phyloP scores from a whole-genome alignment of 2,113 vertebrate genomes.

The Anhinga rufa region DNA sequence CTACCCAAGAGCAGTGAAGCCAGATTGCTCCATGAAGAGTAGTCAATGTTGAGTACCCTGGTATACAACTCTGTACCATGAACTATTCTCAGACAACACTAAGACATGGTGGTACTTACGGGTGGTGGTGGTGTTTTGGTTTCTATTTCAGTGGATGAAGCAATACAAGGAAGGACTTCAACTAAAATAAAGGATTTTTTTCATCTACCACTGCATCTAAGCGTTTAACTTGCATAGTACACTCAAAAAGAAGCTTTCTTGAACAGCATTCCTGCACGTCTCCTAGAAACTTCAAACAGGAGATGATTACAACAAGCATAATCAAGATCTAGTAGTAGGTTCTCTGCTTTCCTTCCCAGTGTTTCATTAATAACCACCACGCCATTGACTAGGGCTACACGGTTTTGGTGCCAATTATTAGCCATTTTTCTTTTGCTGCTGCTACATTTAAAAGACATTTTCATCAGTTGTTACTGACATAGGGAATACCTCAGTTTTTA shows the following conservation, averaged over 20 bases:
- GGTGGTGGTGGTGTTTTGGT: background rate
- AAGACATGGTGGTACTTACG: background rate
- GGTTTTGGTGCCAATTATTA: background rate
- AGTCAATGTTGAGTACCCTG: background rate
- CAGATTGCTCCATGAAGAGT: background rate
- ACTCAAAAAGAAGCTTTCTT: background rate
- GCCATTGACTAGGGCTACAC: conserved; percentile 3
- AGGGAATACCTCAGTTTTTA: conserved; percentile 26
- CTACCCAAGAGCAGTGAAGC: background rate
- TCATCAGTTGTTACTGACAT: background rate
- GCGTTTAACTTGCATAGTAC: conserved; percentile 45
- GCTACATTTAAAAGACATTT: conserved; percentile 38
- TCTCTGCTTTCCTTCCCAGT: background rate
- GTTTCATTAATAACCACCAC: background rate
- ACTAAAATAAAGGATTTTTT: background rate
- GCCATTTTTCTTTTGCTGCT: background rate
- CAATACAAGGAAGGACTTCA: background rate
- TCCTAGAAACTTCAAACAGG: background rate
- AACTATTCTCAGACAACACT: background rate
- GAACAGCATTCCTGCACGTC: background rate
- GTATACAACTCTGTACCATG: background rate
- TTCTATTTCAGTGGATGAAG: background rate
- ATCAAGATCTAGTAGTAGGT: background rate
- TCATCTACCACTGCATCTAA: background rate
- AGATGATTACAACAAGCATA: background rate